Evolutionary conservation across 2,888 invertebrate genomes (phyloP).

Genomic region (Unio delphinus): DNA sequence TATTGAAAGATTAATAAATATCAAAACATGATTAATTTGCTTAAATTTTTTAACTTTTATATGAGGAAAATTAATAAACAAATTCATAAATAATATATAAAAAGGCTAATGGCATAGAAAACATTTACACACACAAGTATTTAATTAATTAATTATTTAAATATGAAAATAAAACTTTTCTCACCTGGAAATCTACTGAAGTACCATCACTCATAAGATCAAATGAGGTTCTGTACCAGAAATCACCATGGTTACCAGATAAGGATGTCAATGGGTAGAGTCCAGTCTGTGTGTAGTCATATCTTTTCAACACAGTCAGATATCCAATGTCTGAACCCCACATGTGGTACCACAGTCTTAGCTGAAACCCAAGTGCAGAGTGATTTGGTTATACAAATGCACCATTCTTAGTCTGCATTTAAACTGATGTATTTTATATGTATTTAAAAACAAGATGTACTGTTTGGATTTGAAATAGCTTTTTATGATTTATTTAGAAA

Average conservation of each 20-base stretch:
- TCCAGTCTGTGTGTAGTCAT: conserved; percentile 33
- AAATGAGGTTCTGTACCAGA: conserved; percentile 36
- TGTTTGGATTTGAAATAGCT: too few relatives aligned
- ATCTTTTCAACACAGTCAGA: conserved; percentile 45
- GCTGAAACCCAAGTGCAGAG: conserved; percentile 21
- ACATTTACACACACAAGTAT: not conserved
- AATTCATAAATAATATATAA: not conserved
- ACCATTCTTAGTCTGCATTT: too few relatives aligned
- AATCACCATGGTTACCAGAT: conserved; percentile 45
- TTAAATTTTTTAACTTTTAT: too few relatives aligned
- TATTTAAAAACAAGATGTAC: too few relatives aligned
- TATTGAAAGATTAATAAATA: too few relatives aligned
- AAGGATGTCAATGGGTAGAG: conserved; percentile 22
- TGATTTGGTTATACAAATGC: too few relatives aligned
- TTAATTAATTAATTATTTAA: not conserved
- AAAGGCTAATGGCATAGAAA: not conserved
- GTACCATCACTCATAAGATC: conserved; percentile 2
- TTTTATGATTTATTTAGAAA: too few relatives aligned
- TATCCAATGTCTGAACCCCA: conserved; percentile 51
- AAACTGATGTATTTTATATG: too few relatives aligned
- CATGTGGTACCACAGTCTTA: conserved; percentile 61
- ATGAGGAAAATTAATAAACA: not conserved
- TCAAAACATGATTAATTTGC: too few relatives aligned
- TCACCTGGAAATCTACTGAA: conserved; percentile 38
- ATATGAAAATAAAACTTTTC: not conserved